phyloP scores from a whole-genome alignment of 2,113 vertebrate species.

The Phalacrocorax pelagicus region DNA sequence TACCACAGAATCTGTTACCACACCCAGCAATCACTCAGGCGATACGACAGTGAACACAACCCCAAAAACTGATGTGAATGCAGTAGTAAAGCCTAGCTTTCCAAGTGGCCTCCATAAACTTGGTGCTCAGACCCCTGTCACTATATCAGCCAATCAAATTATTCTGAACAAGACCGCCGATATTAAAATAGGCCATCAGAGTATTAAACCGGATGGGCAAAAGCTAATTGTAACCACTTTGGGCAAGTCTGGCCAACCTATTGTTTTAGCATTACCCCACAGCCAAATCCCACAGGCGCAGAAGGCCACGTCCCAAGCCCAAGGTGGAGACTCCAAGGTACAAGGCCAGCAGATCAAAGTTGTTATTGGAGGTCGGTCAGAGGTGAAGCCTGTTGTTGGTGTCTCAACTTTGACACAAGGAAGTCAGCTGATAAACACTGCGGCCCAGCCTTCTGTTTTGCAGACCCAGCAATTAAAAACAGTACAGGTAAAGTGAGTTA shows the following conservation, averaged over 20 bases:
- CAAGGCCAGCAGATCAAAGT: constrained; percentile 90
- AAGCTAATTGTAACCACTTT: constrained; percentile 92
- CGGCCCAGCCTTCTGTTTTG: constrained; percentile 80
- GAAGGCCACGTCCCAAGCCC: constrained; percentile 79
- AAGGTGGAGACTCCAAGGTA: constrained; percentile 80
- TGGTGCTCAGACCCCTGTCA: constrained; percentile 80
- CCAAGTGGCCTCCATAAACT: constrained; percentile 85
- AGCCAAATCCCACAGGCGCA: constrained; percentile 72
- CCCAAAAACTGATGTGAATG: constrained; percentile 73
- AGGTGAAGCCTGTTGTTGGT: constrained; percentile 87
- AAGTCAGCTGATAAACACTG: constrained; percentile 81
- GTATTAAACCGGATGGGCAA: constrained; percentile 91
- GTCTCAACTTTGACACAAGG: constrained; percentile 79
- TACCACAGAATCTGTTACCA: constrained; percentile 66
- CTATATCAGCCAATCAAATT: constrained; percentile 90
- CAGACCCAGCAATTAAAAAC: constrained; percentile 95
- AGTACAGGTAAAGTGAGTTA: constrained; percentile 85
- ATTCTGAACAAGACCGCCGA: constrained; percentile 90
- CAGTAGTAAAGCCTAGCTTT: constrained; percentile 74
- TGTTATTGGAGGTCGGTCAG: constrained; percentile 87
- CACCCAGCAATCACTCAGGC: constrained; percentile 73
- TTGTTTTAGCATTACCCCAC: constrained; percentile 90
- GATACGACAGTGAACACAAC: constrained; percentile 62
- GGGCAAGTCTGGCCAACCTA: constrained; percentile 90
- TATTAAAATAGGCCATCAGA: constrained; percentile 79